These are phyloP conservation scores for Pinna nobilis DNA, from an alignment of 1,140 invertebrate species.

Conservation along the genomic window DNA sequence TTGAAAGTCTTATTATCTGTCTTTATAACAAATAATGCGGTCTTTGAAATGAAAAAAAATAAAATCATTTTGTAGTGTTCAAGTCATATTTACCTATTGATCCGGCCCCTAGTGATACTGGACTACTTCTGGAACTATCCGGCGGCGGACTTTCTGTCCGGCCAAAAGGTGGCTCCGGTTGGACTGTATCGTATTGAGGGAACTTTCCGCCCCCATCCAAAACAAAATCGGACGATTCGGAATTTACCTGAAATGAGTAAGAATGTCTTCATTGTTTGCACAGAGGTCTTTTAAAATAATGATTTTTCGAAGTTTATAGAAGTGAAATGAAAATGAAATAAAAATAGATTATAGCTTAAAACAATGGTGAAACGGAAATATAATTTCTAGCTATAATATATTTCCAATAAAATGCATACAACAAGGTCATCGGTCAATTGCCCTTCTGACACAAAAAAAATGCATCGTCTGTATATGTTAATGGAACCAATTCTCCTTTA, in stretches of 20 bases:
- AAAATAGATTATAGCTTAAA: no score
- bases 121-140: slow-evolving; percentile 61
- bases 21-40: not conserved
- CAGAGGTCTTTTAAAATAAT: no score
- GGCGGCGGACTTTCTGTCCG: slow-evolving; percentile 74
- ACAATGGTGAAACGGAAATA: no score
- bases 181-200: slow-evolving; percentile 82
- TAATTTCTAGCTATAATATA: no score
- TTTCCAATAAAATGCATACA: no score
- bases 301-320: no score
- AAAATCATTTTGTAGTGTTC: slow-evolving; percentile 11
- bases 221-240: slow-evolving; percentile 79
- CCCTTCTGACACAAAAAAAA: no score
- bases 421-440: no score
- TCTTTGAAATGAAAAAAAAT: not conserved
- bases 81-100: slow-evolving; percentile 46
- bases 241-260: slow-evolving; percentile 76
- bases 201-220: slow-evolving; percentile 81
- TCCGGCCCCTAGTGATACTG: slow-evolving; percentile 55
- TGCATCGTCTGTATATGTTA: no score
- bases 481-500: no score
- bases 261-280: not conserved
- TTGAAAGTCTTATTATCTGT: no score
- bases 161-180: slow-evolving; percentile 76
- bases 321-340: no score